These are phyloP conservation scores for Melanotaenia nigrans DNA, from an alignment of 2,797 vertebrate species.

Conservation along the genomic window DNA sequence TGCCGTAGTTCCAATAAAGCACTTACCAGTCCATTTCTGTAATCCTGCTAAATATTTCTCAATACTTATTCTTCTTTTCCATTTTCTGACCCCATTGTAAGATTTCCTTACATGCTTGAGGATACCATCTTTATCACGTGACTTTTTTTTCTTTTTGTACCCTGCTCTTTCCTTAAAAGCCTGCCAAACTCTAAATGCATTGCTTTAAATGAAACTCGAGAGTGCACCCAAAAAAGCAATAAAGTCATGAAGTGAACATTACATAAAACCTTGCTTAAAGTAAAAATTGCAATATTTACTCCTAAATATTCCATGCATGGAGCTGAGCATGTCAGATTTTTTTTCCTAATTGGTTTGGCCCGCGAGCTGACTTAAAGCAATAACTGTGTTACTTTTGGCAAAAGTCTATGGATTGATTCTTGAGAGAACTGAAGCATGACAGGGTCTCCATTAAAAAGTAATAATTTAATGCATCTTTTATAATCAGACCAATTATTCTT, in stretches of 20 bases:
- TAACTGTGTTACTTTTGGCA: conserved; percentile 20
- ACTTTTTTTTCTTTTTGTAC: not conserved
- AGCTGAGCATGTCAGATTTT: not conserved
- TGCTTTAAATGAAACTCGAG: not conserved
- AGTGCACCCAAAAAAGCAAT: no score
- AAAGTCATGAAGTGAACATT: not conserved
- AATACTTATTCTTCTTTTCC: not conserved
- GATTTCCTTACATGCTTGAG: not conserved
- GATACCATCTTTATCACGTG: not conserved
- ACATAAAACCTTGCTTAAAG: not conserved
- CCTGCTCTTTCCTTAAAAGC: not conserved
- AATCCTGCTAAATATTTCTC: not conserved
- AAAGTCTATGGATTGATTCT: not conserved
- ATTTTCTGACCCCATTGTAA: not conserved
- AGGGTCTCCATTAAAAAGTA: conserved; percentile 36
- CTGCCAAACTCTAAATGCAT: not conserved
- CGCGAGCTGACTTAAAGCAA: not conserved
- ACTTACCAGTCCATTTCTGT: not conserved
- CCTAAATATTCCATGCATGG: not conserved
- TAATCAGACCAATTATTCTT: conserved; percentile 12
- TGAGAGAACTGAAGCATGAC: conserved; percentile 22
- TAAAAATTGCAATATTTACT: not conserved
- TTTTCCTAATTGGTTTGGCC: not conserved
- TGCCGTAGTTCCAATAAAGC: not conserved
- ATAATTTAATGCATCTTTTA: conserved; percentile 26